Conservation (phyloP, 1,140 invertebrate genomes). For the Aporrectodea caliginosa region DNA sequence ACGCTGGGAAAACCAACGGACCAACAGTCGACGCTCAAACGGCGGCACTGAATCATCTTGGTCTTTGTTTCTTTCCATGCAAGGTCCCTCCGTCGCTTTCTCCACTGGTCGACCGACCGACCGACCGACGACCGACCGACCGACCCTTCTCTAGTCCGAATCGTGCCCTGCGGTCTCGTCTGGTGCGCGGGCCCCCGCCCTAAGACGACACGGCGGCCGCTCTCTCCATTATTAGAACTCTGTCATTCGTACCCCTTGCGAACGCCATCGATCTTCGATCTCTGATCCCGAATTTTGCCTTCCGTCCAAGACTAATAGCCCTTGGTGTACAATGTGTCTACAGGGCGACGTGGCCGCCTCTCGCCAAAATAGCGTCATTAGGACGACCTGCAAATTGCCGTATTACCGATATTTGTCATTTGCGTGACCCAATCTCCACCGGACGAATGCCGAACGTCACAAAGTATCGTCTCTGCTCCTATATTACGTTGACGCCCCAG, state of each 20-base stretch:
- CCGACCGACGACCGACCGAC: background rate
- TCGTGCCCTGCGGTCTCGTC: background rate
- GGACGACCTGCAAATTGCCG: background rate
- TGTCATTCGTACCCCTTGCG: background rate
- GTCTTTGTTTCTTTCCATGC: background rate
- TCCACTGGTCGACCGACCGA: background rate
- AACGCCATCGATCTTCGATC: background rate
- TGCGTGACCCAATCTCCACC: background rate
- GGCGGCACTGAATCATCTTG: background rate
- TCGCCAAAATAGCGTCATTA: background rate
- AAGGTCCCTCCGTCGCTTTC: too few relatives aligned
- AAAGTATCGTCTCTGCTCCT: background rate
- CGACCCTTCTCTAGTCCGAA: background rate
- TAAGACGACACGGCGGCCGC: background rate
- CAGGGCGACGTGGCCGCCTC: background rate
- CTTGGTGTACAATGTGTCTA: background rate
- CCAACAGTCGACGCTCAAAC: background rate
- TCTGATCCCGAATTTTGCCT: background rate
- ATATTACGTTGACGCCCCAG: background rate
- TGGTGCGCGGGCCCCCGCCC: background rate
- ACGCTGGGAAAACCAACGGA: background rate
- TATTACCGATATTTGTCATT: constrained; percentile 3
- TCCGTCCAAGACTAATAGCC: background rate
- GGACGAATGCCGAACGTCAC: background rate
- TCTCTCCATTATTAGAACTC: constrained; percentile 2